Evolutionary conservation across 2,797 vertebrate genomes (phyloP), one percentile per base, ranked within the genome.

Genomic region (Xiphophorus birchmanni): DNA sequence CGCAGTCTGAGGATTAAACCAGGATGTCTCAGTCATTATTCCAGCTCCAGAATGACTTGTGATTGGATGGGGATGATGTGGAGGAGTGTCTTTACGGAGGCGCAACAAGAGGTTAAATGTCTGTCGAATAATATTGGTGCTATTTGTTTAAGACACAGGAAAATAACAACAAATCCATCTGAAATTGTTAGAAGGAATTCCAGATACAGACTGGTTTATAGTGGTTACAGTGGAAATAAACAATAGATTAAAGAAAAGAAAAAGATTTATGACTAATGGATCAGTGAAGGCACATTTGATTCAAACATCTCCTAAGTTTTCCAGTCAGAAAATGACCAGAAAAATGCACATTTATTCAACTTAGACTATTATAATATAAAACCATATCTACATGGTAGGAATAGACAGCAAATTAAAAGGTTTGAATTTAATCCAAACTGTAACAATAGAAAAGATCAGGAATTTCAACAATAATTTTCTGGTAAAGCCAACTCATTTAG

Each of bases 1-100:
- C 77, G 73, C 80, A 74, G 76, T 47, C 56, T 72, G 44, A 8
- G 37, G 52, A 29, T 74, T 67, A 17, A 13, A 79, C 78, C 63
- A 26, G 29, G 73, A 74, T 56, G 86, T 76, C 84, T 80, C 82
- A 73, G 80, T 72, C 12, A 0, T 63, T 10, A 52, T 52, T 73
- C 54, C 76, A 44, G 42, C n/a, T 63, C 9, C 23, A 63, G 32
- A 17, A 8, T 17, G 60, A 35, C 29, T 63, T 76, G 40, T 56
- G 74, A 52, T 45, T 9, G 4, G 11, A 32, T 76, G 17, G 12
- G 44, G 44, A 32, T 23, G 18, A 35, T 18, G 42, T 47, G 17
- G 26, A 42, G 18, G 63, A 40, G 21, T 69, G 8, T 65, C 17
- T 37, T 42, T 26, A 69, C 35, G 23, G 40, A 44, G 40, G 67